Percentiles rank a stretch among this genome's conserved stretches.
Evolutionary conservation across 2,113 vertebrate species (phyloP).

Genomic region (Platysteira castanea): DNA sequence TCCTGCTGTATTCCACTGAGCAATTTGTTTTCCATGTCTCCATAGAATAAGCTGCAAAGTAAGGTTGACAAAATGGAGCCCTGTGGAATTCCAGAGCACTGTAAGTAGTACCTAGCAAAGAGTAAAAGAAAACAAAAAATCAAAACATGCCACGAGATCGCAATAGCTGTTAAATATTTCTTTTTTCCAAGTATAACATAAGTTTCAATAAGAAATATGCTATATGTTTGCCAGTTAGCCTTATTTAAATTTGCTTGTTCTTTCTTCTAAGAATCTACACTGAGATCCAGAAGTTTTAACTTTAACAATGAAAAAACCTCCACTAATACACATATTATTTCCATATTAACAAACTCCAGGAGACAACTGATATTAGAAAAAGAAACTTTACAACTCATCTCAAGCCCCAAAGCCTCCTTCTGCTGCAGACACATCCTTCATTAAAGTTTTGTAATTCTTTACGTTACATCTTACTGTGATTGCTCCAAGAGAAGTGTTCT

Average conservation of each 20-base stretch:
- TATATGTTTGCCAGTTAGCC: background rate
- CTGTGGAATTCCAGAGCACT: conserved; percentile 87
- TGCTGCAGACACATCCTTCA: background rate
- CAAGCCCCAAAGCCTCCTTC: background rate
- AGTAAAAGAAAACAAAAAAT: background rate
- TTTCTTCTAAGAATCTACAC: background rate
- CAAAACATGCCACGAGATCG: background rate
- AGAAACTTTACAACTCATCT: background rate
- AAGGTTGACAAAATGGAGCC: conserved; percentile 87
- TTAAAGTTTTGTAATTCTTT: background rate
- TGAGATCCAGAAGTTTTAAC: background rate
- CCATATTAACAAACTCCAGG: background rate
- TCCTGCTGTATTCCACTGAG: conserved; percentile 72
- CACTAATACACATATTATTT: background rate
- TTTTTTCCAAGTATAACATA: background rate
- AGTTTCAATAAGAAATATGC: background rate
- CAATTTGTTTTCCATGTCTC: conserved; percentile 88
- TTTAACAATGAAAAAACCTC: background rate
- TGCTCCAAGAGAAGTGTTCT: background rate
- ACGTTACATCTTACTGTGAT: background rate
- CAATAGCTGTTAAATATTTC: background rate
- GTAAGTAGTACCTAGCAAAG: conserved; percentile 79
- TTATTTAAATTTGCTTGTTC: background rate
- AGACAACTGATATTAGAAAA: background rate
- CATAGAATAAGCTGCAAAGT: conserved; percentile 92